phyloP scores from a whole-genome alignment of 1,140 invertebrate species.

The Archivesica marissinica region DNA sequence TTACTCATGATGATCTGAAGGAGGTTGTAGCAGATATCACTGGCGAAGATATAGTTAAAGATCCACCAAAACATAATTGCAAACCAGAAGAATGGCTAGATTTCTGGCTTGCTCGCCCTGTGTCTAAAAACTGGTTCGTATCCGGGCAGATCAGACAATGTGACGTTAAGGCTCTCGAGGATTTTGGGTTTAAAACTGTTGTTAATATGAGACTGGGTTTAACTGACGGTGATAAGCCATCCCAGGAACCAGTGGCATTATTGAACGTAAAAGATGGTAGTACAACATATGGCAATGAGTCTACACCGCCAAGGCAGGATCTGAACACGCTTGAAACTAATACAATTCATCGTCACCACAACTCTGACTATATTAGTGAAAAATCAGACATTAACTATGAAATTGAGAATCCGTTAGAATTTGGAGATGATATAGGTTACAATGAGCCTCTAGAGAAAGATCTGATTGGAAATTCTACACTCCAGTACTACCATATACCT shows the following conservation, averaged over 20 bases:
- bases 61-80: slow-evolving; percentile 68
- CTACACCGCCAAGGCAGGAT: slow-evolving; percentile 65
- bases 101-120: slow-evolving; percentile 77
- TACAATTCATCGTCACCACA: slow-evolving; percentile 68
- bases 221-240: slow-evolving; percentile 64
- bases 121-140: slow-evolving; percentile 77
- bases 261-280: slow-evolving; percentile 73
- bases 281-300: slow-evolving; percentile 70
- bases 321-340: slow-evolving; percentile 65
- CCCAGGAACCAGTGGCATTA: slow-evolving; percentile 74
- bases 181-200: slow-evolving; percentile 70
- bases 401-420: slow-evolving; percentile 73
- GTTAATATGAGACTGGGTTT: slow-evolving; percentile 75
- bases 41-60: slow-evolving; percentile 67
- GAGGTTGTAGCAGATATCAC: slow-evolving; percentile 71
- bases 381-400: slow-evolving; percentile 76
- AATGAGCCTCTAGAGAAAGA: slow-evolving; percentile 72
- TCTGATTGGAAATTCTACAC: slow-evolving; percentile 61
- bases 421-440: slow-evolving; percentile 80
- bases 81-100: slow-evolving; percentile 72
- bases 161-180: slow-evolving; percentile 68
- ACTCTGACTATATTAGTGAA: slow-evolving; percentile 69
- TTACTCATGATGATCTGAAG: slow-evolving; percentile 69
- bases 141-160: slow-evolving; percentile 74
- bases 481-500: slow-evolving; percentile 76